Evolutionary conservation across 2,797 vertebrate species (phyloP).

Genomic region (Amniataba percoides): DNA sequence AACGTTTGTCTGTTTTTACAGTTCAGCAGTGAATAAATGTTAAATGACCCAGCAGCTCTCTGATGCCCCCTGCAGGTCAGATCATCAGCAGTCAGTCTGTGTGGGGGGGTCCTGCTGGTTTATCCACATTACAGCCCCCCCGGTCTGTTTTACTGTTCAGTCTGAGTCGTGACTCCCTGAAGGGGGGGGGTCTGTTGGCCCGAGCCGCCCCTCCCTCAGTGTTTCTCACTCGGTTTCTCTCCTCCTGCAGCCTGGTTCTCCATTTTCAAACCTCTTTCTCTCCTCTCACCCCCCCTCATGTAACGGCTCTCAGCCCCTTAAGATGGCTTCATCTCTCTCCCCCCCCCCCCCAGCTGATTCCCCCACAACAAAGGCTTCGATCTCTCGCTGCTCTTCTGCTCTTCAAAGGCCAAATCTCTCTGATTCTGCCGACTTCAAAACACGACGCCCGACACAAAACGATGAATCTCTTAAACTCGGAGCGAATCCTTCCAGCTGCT

Average conservation of each 20-base stretch:
- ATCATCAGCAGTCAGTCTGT: conserved; percentile 51
- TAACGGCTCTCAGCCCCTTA: conserved; percentile 37
- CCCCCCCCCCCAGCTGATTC: conserved; percentile 37
- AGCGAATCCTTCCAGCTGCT: conserved; percentile 25
- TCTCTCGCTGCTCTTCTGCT: conserved; percentile 36
- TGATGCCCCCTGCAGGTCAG: background rate
- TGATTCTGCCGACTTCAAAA: conserved; percentile 42
- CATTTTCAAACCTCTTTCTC: conserved; percentile 31
- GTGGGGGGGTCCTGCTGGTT: conserved; percentile 11
- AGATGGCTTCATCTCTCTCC: conserved; percentile 46
- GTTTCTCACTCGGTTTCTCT: conserved; percentile 27
- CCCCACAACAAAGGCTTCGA: conserved; percentile 42
- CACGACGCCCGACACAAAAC: conserved; percentile 56
- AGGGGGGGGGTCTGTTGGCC: conserved; percentile 63
- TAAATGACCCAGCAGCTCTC: background rate
- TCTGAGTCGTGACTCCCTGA: conserved; percentile 42
- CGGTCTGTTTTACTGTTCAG: conserved; percentile 23
- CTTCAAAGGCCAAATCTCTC: conserved; percentile 60
- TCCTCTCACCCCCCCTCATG: conserved; percentile 1
- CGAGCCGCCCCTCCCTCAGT: conserved; percentile 12
- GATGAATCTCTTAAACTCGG: conserved; percentile 48
- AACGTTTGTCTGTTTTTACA: too few species aligned
- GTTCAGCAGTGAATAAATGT: background rate
- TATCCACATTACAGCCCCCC: conserved; percentile 11
- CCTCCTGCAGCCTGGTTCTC: conserved; percentile 14